These are phyloP conservation scores for Drymonia ruficornis DNA, from an alignment of 2,888 invertebrate species.

Conservation along the genomic window DNA sequence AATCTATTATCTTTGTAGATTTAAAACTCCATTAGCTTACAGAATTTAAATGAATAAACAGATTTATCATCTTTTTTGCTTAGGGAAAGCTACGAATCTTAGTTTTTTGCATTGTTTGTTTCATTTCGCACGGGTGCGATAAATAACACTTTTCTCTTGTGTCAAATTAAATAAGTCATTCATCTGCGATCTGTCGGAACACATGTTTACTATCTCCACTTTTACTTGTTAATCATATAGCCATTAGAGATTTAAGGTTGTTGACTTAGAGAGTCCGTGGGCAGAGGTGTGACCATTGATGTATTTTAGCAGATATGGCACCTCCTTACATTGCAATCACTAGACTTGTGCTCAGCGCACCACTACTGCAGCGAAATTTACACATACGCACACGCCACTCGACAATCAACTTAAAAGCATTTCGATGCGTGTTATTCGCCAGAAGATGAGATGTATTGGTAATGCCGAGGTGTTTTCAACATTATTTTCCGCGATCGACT, in stretches of 20 bases:
- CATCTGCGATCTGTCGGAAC: conserved; percentile 7
- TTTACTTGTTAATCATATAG: conserved; percentile 7
- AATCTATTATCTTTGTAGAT: too few relatives aligned
- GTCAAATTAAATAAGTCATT: conserved; percentile 58
- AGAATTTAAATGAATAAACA: background rate
- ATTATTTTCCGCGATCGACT: too few relatives aligned
- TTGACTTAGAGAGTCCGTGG: background rate
- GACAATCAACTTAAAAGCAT: too few relatives aligned
- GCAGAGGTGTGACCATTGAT: background rate
- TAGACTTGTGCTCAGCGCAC: too few relatives aligned
- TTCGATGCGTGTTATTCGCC: too few relatives aligned
- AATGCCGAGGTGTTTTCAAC: too few relatives aligned
- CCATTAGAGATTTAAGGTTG: conserved; percentile 4
- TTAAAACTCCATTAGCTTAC: too few relatives aligned
- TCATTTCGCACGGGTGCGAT: conserved; percentile 53
- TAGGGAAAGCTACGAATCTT: conserved; percentile 41
- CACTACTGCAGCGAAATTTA: too few relatives aligned
- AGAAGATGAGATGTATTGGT: too few relatives aligned
- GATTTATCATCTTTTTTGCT: background rate
- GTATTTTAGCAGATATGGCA: too few relatives aligned
- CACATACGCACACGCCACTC: too few relatives aligned
- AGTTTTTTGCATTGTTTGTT: conserved; percentile 51
- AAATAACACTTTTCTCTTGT: conserved; percentile 46
- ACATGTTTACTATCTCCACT: conserved; percentile 4
- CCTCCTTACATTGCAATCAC: too few relatives aligned